A percentile compares a stretch with the other conserved stretches of the same genome.
These are phyloP conservation scores for Aspidiotus destructor DNA, from an alignment of 2,888 invertebrate genomes.

Conservation along the genomic window DNA sequence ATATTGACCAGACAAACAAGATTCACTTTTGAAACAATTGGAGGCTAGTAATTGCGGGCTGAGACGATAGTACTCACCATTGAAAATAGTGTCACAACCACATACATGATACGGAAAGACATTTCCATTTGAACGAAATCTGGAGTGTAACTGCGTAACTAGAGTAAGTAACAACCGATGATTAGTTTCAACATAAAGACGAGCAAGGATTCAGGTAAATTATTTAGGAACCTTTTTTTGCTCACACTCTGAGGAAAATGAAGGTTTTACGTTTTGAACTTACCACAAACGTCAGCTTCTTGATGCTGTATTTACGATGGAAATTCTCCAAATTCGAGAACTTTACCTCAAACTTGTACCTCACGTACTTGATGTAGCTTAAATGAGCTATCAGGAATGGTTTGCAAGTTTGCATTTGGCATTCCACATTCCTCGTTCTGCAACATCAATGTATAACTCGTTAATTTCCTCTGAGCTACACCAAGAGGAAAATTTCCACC, in stretches of 20 bases:
- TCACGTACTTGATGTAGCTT: slow-evolving; percentile 77
- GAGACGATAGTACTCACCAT: slow-evolving; percentile 57
- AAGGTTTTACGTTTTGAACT: slow-evolving; percentile 44
- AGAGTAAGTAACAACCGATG: slow-evolving; percentile 40
- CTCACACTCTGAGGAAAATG: no score
- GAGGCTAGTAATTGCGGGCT: not conserved
- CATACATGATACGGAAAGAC: slow-evolving; percentile 90
- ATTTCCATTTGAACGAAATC: slow-evolving; percentile 94
- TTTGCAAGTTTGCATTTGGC: slow-evolving; percentile 70
- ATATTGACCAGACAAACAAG: no score
- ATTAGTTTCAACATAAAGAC: not conserved
- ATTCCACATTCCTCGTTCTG: slow-evolving; percentile 72
- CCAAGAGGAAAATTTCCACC: no score
- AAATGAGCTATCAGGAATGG: slow-evolving; percentile 82
- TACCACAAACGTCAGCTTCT: slow-evolving; percentile 74
- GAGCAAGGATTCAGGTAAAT: no score
- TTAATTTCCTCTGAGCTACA: no score
- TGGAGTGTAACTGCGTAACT: slow-evolving; percentile 95
- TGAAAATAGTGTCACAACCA: slow-evolving; percentile 73
- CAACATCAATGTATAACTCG: slow-evolving; percentile 35
- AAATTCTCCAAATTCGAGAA: slow-evolving; percentile 78
- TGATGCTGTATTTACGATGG: slow-evolving; percentile 72
- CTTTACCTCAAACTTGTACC: slow-evolving; percentile 72
- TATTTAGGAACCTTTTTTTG: no score
- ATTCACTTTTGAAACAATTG: no score